Percentiles rank a stretch among this genome's conserved stretches.
phyloP scores from a whole-genome alignment of 1,140 invertebrate species.

The Lepidurus couesii region DNA sequence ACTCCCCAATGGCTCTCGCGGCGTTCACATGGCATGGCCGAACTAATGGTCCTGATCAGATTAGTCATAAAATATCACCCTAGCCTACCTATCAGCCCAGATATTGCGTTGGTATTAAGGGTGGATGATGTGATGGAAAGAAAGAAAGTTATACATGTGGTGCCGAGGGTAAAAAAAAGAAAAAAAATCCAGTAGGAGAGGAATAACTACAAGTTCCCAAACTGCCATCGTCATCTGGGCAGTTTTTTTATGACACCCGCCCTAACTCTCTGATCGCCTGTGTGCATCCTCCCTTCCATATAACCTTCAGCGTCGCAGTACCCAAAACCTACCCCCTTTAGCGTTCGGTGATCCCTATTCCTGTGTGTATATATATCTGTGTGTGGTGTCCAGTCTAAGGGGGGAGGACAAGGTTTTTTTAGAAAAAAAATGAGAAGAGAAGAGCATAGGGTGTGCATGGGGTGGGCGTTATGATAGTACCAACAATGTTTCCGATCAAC shows the following conservation, averaged over 20 bases:
- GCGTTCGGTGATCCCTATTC: no score
- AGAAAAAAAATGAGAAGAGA: not conserved
- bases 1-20: no score
- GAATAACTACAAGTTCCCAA: not conserved
- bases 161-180: not conserved
- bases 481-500: conserved; percentile 9
- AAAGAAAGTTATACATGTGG: not conserved
- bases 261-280: conserved; percentile 13
- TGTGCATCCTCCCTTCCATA: conserved; percentile 10
- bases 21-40: no score
- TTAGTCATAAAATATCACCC: conserved; percentile 14
- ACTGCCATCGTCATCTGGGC: conserved; percentile 7
- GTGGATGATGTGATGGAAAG: not conserved
- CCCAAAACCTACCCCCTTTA: not conserved
- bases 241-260: conserved; percentile 19
- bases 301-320: not conserved
- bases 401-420: not conserved
- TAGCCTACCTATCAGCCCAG: not conserved
- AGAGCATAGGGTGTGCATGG: not conserved
- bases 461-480: conserved; percentile 10
- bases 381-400: not conserved
- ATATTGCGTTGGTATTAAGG: conserved; percentile 6
- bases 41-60: not conserved
- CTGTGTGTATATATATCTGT: no score
- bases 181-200: conserved; percentile 7